A percentile compares a stretch with the other conserved stretches of the same genome.
Conservation (phyloP, 2,888 invertebrate genomes). For the Oscheius sp. region DNA sequence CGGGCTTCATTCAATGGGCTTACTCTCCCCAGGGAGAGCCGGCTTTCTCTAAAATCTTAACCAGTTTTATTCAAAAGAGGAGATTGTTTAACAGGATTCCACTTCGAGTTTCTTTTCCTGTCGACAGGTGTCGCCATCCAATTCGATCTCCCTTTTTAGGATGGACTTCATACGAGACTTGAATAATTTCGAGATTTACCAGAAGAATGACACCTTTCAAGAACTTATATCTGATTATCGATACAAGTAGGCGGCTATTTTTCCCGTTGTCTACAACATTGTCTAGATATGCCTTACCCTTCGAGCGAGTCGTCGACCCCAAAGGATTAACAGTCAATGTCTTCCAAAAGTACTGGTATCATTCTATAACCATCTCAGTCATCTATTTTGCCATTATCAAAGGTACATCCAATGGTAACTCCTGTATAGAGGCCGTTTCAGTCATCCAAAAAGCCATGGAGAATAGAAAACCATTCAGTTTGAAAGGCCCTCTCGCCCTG, state of each 20-base stretch:
- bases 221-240: slow-evolving; percentile 64
- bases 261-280: neutral
- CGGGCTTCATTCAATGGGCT: neutral
- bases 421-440: slow-evolving; percentile 23
- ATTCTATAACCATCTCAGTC: slow-evolving; percentile 78
- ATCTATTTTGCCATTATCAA: slow-evolving; percentile 69
- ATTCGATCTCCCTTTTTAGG: too few species aligned
- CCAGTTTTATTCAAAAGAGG: neutral
- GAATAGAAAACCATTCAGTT: slow-evolving; percentile 73
- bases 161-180: slow-evolving; percentile 57
- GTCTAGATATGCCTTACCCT: slow-evolving; percentile 66
- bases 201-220: slow-evolving; percentile 49
- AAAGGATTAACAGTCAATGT: slow-evolving; percentile 60
- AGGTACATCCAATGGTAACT: slow-evolving; percentile 7
- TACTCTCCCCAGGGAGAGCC: neutral
- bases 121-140: neutral
- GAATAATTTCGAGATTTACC: slow-evolving; percentile 68
- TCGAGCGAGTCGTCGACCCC: slow-evolving; percentile 65
- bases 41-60: too few species aligned
- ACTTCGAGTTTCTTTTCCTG: neutral
- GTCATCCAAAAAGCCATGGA: slow-evolving; percentile 74
- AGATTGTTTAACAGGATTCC: too few species aligned
- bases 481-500: slow-evolving; percentile 73
- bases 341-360: slow-evolving; percentile 80
- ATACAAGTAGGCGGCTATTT: too few species aligned